A percentile compares a stretch with the other conserved stretches of the same genome.
phyloP scores from a whole-genome alignment of 2,797 vertebrate genomes.

The Balearica regulorum region DNA sequence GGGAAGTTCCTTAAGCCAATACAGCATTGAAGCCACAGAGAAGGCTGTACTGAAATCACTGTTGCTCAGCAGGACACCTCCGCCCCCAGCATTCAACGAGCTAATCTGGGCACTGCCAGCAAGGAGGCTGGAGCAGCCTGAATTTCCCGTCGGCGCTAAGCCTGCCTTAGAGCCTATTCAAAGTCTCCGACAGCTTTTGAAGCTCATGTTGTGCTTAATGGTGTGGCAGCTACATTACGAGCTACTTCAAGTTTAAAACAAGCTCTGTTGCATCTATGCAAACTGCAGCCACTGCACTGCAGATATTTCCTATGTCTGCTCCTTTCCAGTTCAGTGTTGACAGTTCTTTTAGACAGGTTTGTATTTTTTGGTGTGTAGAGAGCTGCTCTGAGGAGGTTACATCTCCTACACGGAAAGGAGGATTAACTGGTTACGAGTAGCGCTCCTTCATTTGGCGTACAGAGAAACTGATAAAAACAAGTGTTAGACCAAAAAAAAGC shows the following conservation, averaged over 20 bases:
- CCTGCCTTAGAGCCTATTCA: not conserved
- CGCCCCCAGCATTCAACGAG: not conserved
- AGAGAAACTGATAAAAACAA: not conserved
- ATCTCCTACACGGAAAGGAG: not conserved
- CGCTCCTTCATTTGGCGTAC: not conserved
- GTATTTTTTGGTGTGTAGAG: not conserved
- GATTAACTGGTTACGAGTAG: not conserved
- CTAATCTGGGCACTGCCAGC: not conserved
- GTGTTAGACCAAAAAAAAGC: not conserved
- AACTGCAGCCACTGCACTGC: not conserved
- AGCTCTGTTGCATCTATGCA: not conserved
- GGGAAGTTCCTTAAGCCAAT: not conserved
- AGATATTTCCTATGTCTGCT: not conserved
- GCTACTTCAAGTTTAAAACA: not conserved
- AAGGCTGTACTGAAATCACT: not conserved
- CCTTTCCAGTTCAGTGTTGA: not conserved
- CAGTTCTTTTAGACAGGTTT: not conserved
- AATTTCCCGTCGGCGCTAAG: rapidly evolving
- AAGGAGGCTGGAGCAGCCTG: not conserved
- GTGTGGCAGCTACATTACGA: not conserved
- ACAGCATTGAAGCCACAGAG: not conserved
- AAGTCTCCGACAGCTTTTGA: not conserved
- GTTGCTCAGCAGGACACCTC: not conserved
- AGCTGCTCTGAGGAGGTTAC: not conserved
- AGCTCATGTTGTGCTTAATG: not conserved